phyloP scores from a whole-genome alignment of 2,113 vertebrate species.

The Ceyx cyanopectus region DNA sequence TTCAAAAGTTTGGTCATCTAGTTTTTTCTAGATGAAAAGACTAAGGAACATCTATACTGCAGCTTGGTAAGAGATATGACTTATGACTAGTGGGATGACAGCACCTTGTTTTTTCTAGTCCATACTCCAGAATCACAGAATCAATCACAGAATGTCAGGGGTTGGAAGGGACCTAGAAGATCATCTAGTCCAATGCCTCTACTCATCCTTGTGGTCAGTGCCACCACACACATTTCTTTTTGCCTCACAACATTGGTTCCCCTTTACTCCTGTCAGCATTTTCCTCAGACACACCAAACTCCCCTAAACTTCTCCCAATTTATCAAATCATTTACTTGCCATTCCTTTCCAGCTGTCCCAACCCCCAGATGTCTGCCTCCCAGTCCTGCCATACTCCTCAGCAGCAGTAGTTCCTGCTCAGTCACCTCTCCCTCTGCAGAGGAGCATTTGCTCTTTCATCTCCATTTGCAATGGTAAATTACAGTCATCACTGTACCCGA shows the following conservation, averaged over 20 bases:
- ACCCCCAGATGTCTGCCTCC: neutral
- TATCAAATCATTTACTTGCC: neutral
- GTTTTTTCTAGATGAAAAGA: neutral
- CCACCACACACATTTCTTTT: neutral
- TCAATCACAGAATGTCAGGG: too few species aligned
- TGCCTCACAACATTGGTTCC: neutral
- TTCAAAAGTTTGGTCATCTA: neutral
- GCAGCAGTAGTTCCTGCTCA: neutral
- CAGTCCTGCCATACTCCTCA: too few species aligned
- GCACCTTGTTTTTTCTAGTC: neutral
- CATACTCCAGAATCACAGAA: too few species aligned
- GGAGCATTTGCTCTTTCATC: neutral
- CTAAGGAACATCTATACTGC: neutral
- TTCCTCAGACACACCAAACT: neutral
- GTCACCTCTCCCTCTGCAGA: too few species aligned
- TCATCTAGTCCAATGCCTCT: too few species aligned
- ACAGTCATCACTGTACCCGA: neutral
- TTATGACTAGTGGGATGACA: neutral
- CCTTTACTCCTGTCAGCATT: neutral
- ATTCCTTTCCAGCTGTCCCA: neutral
- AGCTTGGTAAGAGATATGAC: neutral
- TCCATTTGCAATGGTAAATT: neutral
- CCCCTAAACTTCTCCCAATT: neutral
- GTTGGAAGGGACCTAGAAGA: too few species aligned
- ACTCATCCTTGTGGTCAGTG: neutral